Conservation (phyloP, 2,888 invertebrate genomes). For the Pseudoips prasinana region DNA sequence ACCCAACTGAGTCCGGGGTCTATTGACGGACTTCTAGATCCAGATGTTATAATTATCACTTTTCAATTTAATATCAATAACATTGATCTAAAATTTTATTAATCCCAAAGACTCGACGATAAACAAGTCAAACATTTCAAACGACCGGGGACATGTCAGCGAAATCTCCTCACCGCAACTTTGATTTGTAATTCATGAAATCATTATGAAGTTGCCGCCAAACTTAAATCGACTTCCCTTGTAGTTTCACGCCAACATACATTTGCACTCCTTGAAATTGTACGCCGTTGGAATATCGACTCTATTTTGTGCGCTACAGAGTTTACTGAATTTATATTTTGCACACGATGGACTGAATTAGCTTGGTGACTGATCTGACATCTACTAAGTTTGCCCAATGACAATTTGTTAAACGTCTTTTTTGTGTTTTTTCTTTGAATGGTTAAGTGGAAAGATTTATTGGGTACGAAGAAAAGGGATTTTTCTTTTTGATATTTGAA, state of each 20-base stretch:
- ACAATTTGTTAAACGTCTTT: conserved; percentile 36
- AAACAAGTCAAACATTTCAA: too few species aligned
- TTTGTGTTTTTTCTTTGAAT: conserved; percentile 27
- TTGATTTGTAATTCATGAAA: conserved; percentile 51
- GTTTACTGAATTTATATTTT: conserved; percentile 2
- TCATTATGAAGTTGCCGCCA: conserved; percentile 45
- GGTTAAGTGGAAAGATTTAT: conserved; percentile 28
- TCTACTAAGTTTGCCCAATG: conserved; percentile 31
- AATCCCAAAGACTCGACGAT: too few species aligned
- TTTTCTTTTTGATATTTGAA: conserved; percentile 6
- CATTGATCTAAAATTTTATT: too few species aligned
- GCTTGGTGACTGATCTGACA: conserved; percentile 28
- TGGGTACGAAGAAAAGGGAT: conserved; percentile 13
- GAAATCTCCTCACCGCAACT: conserved; percentile 29
- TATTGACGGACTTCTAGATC: too few species aligned
- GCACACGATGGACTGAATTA: neutral
- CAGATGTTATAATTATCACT: too few species aligned
- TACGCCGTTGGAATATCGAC: conserved; percentile 7
- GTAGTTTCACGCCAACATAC: conserved; percentile 34
- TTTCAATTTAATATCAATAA: too few species aligned
- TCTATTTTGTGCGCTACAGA: neutral
- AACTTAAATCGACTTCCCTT: conserved; percentile 56
- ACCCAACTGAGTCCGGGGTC: too few species aligned
- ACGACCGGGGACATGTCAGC: conserved; percentile 23
- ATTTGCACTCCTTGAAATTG: conserved; percentile 2